Base-by-base conservation (phyloP, 2,797 vertebrate species). In the Euthynnus affinis region DNA sequence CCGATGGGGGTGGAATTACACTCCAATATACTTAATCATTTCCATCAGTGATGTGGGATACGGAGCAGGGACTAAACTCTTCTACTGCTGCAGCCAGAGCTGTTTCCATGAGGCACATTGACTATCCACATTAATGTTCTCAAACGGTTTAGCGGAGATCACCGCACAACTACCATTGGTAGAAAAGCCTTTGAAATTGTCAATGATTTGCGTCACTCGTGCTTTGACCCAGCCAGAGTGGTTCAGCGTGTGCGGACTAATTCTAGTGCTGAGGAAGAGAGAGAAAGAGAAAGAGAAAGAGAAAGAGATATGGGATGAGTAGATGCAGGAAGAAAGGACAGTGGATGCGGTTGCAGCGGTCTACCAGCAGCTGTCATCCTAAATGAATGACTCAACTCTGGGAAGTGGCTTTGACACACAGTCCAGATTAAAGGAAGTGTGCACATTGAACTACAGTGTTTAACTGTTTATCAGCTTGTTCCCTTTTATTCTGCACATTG, bases 1-100 rank as follows among this genome's bases (percentile, higher is more conserved):
- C 85, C 51, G 18, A 87, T 76, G 87, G 90, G 92, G 90, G 81
- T 92, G 89, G 86, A 94, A 95, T 95, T 94, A 94, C 89, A 89
- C 90, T 90, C 92, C 88, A 92, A 92, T 91, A 88, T 89, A 56
- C 91, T 91, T 95, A 95, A 95, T 95, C 88, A 89, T 92, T 94
- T 91, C 95, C 94, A 96, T 94, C 93, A 91, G 93, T 71, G 75
- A 85, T 90, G 83, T 88, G 91, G 90, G 84, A 80, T 90, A 70
- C 20, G 12, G 76, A 84, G 85, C 59, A 20, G 70, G 76, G 70
- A 66, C 70, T 53, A 51, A 77, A 62, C 78, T 68, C 79, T 34
- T 67, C 72, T 81, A 73, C 76, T 2, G 58, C 87, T 77, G 48
- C 27, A 0, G 37, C 37, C 37, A 37, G 82, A 77, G 64, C 67